Percentiles rank a stretch among this genome's conserved stretches.
phyloP scores from a whole-genome alignment of 2,113 vertebrate genomes.

The Dolichotis patagonum region DNA sequence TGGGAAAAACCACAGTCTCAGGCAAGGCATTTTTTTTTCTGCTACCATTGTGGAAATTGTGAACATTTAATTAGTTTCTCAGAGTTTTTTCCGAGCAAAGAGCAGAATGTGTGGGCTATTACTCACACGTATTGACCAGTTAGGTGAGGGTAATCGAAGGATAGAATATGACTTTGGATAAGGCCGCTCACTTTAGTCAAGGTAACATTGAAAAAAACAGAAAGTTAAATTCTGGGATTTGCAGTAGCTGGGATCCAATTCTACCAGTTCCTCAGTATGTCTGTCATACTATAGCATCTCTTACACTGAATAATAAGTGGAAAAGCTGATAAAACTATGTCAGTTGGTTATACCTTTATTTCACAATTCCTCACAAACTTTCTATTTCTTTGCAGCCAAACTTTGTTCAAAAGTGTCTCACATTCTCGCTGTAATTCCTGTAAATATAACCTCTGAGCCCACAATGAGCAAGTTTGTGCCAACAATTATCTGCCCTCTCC shows the following conservation, averaged over 20 bases:
- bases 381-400: neutral
- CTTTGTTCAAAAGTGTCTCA: neutral
- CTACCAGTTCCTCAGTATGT: neutral
- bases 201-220: neutral
- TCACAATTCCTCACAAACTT: neutral
- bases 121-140: neutral
- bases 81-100: neutral
- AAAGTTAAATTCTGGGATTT: neutral
- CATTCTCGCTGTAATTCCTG: neutral
- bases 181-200: neutral
- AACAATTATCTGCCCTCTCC: neutral
- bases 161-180: neutral
- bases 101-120: rapidly evolving
- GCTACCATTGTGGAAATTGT: neutral
- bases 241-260: neutral
- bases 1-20: neutral
- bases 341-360: neutral
- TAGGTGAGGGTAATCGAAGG: neutral
- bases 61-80: neutral
- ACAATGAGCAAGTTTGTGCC: neutral
- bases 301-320: neutral
- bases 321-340: neutral
- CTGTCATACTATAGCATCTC: neutral
- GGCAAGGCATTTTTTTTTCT: neutral
- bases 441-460: neutral